Percentiles rank a stretch among this genome's conserved stretches.
Evolutionary conservation across 2,113 vertebrate species (phyloP).

Genomic region (Argyrosomus japonicus): DNA sequence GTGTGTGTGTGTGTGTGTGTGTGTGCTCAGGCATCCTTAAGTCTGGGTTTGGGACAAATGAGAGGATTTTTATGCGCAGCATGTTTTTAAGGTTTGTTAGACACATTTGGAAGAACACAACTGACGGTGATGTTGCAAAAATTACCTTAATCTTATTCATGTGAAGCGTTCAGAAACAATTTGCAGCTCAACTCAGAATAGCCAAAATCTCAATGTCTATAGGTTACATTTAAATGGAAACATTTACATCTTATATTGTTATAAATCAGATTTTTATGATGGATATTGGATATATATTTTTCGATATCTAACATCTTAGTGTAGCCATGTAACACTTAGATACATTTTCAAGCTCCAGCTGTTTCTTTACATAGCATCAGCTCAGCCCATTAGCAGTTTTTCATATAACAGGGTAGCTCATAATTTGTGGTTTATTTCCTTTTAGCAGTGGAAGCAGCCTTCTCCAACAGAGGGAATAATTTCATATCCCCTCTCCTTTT

Average conservation of each 20-base stretch:
- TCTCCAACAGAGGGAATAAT: conserved; percentile 60
- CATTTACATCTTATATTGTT: neutral
- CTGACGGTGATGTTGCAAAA: conserved; percentile 6
- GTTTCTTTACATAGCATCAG: conserved; percentile 28
- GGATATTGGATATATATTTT: neutral
- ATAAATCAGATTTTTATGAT: neutral
- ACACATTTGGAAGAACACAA: conserved; percentile 9
- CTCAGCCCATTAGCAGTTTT: conserved; percentile 24
- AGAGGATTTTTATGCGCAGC: conserved; percentile 14
- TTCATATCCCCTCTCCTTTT: conserved; percentile 40
- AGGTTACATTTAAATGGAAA: neutral
- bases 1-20: conserved; percentile 54
- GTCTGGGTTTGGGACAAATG: conserved; percentile 40
- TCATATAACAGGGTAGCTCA: conserved; percentile 20
- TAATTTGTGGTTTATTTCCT: conserved; percentile 67
- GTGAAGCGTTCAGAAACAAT: neutral
- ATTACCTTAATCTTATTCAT: neutral
- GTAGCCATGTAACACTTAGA: neutral
- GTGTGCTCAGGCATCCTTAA: conserved; percentile 19
- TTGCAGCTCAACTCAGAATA: neutral
- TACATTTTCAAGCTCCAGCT: neutral
- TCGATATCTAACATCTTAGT: neutral
- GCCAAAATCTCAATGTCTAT: neutral
- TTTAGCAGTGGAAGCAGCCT: conserved; percentile 39
- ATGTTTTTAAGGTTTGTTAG: conserved; percentile 16